Base-by-base conservation (phyloP, 1,140 invertebrate species). In the Drosophila oshimai region DNA sequence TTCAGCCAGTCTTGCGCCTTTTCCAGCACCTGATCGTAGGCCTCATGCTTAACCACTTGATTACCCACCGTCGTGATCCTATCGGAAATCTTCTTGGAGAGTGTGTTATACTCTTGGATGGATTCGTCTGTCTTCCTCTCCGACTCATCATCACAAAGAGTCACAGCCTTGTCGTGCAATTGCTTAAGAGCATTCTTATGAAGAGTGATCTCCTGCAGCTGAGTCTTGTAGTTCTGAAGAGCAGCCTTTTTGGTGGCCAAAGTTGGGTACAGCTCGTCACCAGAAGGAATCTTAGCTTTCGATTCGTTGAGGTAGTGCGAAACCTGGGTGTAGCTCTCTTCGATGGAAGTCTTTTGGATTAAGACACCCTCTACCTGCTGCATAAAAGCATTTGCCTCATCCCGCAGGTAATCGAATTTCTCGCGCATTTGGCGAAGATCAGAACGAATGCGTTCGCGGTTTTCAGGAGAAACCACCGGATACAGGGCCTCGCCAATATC, bases 401-500 rank as follows among this genome's bases (percentile, higher is more conserved):
- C 97, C 22, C 96, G 94, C 12, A 97, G 93, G 41, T 94, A 93
- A 92, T 99, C 97, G 90, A 96, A 97, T 29, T 93, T 93, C 80
- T 96, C 95, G 36, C 98, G 93, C 41, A 99, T 92, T 53, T 93
- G 93, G 89, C 96, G 93, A 20, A 99, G 90, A 87, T 98, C 96
- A 47, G 94, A 93, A 60, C 98, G 93, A 28, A 99, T 95, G 12
- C 92, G 91, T 77, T 99, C 97, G 58, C 97, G 93, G 45, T 97
- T 95, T 90, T 97, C 96, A 10, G 95, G 95, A 5, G 95, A 96
- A 2, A 98, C 96, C 18, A 95, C 95, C 6, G 96, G 94, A 74
- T 98, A 98, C 0, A 99, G 91, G 34, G 94, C 94, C 92, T 99
- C 98, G 7, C 97, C 97, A 42, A 95, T 93, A 90, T 97, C 96